Conservation (phyloP, 2,888 invertebrate species). For the Augochlorella aurata region DNA sequence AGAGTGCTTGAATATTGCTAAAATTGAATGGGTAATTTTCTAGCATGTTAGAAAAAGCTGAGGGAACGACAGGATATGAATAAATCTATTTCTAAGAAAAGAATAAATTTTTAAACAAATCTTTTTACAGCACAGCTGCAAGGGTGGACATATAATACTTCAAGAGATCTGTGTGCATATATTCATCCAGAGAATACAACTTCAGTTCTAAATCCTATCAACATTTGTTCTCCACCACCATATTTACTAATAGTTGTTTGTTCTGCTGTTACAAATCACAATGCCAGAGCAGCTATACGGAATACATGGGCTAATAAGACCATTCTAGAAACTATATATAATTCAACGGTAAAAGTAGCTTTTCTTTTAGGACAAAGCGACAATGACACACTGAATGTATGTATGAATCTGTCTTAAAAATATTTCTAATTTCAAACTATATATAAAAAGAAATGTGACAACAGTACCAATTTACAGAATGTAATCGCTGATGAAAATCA, state of each 20-base stretch:
- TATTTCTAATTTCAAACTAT: background rate
- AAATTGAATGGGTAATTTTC: slow-evolving; percentile 29
- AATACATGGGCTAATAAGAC: slow-evolving; percentile 87
- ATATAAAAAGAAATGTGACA: background rate
- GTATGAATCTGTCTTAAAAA: slow-evolving; percentile 43
- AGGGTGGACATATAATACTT: slow-evolving; percentile 90
- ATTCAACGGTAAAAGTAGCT: slow-evolving; percentile 81
- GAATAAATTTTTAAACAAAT: slow-evolving; percentile 18
- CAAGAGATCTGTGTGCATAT: slow-evolving; percentile 88
- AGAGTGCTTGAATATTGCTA: slow-evolving; percentile 39
- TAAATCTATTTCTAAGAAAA: background rate
- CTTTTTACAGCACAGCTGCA: slow-evolving; percentile 79
- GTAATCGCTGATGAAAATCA: slow-evolving; percentile 87
- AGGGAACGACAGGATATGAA: slow-evolving; percentile 9
- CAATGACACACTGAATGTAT: slow-evolving; percentile 84
- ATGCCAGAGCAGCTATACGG: slow-evolving; percentile 86
- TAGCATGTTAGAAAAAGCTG: slow-evolving; percentile 25
- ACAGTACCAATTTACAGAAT: slow-evolving; percentile 80
- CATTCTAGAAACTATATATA: slow-evolving; percentile 80
- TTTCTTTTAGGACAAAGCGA: slow-evolving; percentile 86
- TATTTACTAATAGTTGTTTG: slow-evolving; percentile 89
- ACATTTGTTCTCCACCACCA: slow-evolving; percentile 83
- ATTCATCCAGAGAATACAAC: slow-evolving; percentile 88
- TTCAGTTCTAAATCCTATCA: slow-evolving; percentile 85
- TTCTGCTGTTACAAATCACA: slow-evolving; percentile 88